These are phyloP conservation scores for Tipula vernalis DNA, from an alignment of 2,888 invertebrate genomes.

Conservation along the genomic window DNA sequence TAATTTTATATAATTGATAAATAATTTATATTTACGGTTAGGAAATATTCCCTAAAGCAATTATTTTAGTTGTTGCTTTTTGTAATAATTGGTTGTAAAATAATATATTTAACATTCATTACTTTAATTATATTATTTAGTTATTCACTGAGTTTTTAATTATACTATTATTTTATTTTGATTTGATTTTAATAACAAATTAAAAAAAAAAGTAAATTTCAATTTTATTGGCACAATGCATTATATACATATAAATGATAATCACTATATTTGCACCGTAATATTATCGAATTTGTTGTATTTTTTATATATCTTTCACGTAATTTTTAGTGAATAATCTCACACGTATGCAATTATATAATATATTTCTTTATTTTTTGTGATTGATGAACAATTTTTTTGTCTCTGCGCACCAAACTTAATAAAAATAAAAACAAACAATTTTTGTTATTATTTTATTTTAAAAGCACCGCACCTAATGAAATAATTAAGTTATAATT, in stretches of 20 bases:
- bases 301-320: slow-evolving; percentile 9
- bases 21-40: background rate
- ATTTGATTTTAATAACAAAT: background rate
- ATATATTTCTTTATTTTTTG: background rate
- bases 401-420: slow-evolving; percentile 12
- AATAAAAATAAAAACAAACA: background rate
- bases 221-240: slow-evolving; percentile 18
- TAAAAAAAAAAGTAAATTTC: slow-evolving; percentile 8
- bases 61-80: background rate
- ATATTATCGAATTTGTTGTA: slow-evolving; percentile 15
- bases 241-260: slow-evolving; percentile 15
- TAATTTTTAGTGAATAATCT: background rate
- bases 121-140: background rate
- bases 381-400: slow-evolving; percentile 7
- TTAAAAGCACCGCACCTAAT: slow-evolving; percentile 15
- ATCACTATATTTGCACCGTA: slow-evolving; percentile 14
- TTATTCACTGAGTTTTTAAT: background rate
- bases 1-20: background rate
- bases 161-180: background rate
- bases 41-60: background rate
- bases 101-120: background rate
- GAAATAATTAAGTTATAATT: background rate
- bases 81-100: background rate
- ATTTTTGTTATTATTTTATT: background rate
- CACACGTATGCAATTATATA: background rate